Percentiles rank a stretch among this genome's conserved stretches.
Conservation (phyloP, 2,888 invertebrate genomes). For the Dicyrtomina minuta region DNA sequence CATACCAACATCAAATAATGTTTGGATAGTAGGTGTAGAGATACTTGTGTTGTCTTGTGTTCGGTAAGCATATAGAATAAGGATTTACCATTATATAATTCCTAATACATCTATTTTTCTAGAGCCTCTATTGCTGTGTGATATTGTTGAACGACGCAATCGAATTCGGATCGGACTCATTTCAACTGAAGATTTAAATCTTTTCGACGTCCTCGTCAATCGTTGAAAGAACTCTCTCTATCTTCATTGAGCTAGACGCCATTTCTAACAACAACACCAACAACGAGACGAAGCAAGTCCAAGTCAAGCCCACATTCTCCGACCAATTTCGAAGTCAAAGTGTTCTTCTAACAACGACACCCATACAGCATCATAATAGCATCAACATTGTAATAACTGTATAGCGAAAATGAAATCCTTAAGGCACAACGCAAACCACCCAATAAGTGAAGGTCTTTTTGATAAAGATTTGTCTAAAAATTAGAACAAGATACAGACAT, state of each 20-base stretch:
- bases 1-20: too few relatives aligned
- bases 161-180: not conserved
- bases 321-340: too few relatives aligned
- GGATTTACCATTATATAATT: not conserved
- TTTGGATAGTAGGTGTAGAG: not conserved
- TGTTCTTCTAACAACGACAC: too few relatives aligned
- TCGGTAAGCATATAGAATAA: not conserved
- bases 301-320: too few relatives aligned
- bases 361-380: too few relatives aligned
- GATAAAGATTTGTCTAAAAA: conserved; percentile 18
- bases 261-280: not conserved
- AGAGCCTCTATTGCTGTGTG: too few relatives aligned
- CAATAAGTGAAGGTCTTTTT: conserved; percentile 17
- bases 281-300: conserved; percentile 1
- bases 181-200: too few relatives aligned
- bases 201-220: too few relatives aligned
- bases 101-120: not conserved
- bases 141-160: not conserved
- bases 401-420: too few relatives aligned
- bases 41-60: too few relatives aligned
- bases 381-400: too few relatives aligned
- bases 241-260: not conserved
- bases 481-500: conserved; percentile 26
- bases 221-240: not conserved
- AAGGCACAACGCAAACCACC: too few relatives aligned